These are phyloP conservation scores for Steinernema khuongi DNA, from an alignment of 1,140 invertebrate species.

Conservation along the genomic window DNA sequence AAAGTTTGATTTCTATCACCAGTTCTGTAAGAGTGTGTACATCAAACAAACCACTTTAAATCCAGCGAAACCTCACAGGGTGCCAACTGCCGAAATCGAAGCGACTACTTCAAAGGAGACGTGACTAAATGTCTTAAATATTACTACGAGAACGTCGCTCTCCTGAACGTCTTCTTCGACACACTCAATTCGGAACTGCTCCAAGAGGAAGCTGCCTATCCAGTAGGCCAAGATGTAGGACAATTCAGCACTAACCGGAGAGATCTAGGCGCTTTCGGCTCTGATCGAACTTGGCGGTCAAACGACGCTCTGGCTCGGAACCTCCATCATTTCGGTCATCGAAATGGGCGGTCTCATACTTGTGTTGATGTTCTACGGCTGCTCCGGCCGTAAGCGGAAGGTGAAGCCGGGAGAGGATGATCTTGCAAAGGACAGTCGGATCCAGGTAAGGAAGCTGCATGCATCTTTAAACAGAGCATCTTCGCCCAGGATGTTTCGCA, in stretches of 20 bases:
- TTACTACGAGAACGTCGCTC: background rate
- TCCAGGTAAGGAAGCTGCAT: background rate
- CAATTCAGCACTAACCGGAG: background rate
- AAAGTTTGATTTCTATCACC: background rate
- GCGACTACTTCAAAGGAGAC: background rate
- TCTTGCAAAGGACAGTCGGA: background rate
- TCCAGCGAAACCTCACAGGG: background rate
- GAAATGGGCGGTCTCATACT: background rate
- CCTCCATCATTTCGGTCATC: background rate
- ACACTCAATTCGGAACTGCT: background rate
- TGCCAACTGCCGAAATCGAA: background rate
- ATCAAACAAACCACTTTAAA: too few species aligned
- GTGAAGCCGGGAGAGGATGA: background rate
- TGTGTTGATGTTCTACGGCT: background rate
- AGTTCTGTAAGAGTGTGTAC: too few species aligned
- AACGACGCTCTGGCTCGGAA: background rate
- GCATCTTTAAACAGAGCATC: background rate
- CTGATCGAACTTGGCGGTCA: constrained; percentile 9
- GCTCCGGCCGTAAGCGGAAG: background rate
- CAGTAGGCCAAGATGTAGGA: background rate
- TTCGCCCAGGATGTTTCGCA: background rate
- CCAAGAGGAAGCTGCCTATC: background rate
- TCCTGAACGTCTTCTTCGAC: constrained; percentile 11
- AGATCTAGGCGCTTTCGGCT: background rate
- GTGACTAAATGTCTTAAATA: background rate